These are phyloP conservation scores for Gari tellinella DNA, from an alignment of 2,888 invertebrate genomes.

Conservation along the genomic window DNA sequence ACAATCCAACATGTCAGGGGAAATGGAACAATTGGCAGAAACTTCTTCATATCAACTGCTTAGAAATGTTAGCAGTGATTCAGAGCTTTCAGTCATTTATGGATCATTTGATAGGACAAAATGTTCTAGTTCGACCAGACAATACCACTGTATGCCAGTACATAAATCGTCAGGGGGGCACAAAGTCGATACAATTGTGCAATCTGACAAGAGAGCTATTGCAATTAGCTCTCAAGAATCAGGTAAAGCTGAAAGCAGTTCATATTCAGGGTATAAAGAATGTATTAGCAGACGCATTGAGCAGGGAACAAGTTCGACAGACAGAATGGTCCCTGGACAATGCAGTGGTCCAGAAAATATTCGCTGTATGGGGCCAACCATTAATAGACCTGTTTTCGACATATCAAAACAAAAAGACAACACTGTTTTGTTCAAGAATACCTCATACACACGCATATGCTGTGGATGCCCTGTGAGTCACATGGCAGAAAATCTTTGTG, in stretches of 20 bases:
- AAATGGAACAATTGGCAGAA: slow-evolving; percentile 24
- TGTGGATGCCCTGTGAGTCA: slow-evolving; percentile 48
- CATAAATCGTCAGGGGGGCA: no score
- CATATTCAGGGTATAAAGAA: slow-evolving; percentile 47
- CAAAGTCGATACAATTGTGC: slow-evolving; percentile 24
- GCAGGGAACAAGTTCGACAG: slow-evolving; percentile 19
- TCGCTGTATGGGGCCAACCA: slow-evolving; percentile 35
- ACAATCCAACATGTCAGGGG: slow-evolving; percentile 28
- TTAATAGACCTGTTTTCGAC: slow-evolving; percentile 39
- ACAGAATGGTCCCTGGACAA: slow-evolving; percentile 49
- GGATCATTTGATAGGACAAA: slow-evolving; percentile 12
- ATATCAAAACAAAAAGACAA: slow-evolving; percentile 25
- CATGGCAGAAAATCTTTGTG: slow-evolving; percentile 45
- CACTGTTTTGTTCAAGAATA: slow-evolving; percentile 40
- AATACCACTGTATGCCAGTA: slow-evolving; percentile 36
- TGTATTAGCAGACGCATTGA: slow-evolving; percentile 40
- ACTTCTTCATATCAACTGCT: slow-evolving; percentile 34
- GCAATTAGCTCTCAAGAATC: slow-evolving; percentile 28
- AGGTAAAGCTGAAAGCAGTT: slow-evolving; percentile 42
- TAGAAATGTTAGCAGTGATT: slow-evolving; percentile 41
- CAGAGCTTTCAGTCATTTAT: slow-evolving; percentile 16
- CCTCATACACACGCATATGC: slow-evolving; percentile 40
- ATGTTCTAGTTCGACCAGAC: slow-evolving; percentile 31
- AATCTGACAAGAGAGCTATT: slow-evolving; percentile 34
- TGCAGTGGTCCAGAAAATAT: slow-evolving; percentile 25